These are phyloP conservation scores for Phylloscopus trochilus DNA, from an alignment of 2,113 vertebrate genomes.

Conservation along the genomic window DNA sequence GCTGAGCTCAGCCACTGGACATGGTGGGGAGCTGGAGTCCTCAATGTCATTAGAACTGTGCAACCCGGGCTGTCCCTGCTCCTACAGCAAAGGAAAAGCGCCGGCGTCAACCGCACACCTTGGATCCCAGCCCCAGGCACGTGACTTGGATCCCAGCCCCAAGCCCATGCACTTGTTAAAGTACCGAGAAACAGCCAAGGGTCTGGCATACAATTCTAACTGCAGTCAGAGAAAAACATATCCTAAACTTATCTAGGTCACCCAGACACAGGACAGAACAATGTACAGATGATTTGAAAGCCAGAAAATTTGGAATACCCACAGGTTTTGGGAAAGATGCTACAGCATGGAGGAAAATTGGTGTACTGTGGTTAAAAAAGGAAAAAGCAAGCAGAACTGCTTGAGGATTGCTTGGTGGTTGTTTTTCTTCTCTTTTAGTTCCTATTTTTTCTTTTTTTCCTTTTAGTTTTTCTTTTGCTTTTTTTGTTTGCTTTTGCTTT, in stretches of 20 bases:
- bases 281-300: background rate
- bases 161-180: background rate
- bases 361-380: too few relatives aligned
- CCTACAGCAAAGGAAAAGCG: background rate
- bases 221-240: background rate
- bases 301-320: background rate
- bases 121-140: background rate
- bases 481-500: background rate
- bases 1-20: background rate
- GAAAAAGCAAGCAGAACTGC: background rate
- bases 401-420: background rate
- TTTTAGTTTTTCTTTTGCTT: background rate
- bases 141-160: too few relatives aligned
- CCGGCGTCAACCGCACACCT: fast-evolving
- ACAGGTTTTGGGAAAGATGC: background rate
- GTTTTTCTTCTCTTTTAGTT: too few relatives aligned
- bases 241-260: background rate
- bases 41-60: background rate
- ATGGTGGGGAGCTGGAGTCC: background rate
- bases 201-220: background rate
- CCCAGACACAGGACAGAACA: background rate
- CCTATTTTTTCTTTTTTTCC: too few relatives aligned
- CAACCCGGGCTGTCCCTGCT: too few relatives aligned
- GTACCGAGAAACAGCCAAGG: background rate
- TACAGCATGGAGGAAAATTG: background rate